Evolutionary conservation across 2,797 vertebrate genomes (phyloP).

Genomic region (Atherinosoma microstoma): DNA sequence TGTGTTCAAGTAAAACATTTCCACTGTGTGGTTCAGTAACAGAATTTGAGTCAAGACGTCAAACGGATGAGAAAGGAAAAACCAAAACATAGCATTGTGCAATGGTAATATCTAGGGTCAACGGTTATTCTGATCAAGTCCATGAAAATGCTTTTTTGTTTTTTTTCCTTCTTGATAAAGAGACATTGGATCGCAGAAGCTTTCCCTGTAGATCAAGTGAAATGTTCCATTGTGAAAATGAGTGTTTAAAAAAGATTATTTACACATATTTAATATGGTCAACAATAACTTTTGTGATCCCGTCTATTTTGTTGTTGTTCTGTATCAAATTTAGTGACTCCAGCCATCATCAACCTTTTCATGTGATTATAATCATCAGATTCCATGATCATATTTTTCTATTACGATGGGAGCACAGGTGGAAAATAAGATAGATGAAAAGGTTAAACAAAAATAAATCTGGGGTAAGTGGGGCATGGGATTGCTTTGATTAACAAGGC

Average conservation of each 20-base stretch:
- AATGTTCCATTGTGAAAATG: neutral
- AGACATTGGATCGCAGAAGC: neutral
- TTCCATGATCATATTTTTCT: conserved; percentile 59
- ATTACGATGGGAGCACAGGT: conserved; percentile 50
- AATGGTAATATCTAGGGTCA: neutral
- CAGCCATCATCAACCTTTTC: conserved; percentile 65
- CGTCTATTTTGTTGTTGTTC: neutral
- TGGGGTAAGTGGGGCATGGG: conserved; percentile 58
- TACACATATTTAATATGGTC: conserved; percentile 3
- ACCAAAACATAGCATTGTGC: neutral
- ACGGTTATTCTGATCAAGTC: neutral
- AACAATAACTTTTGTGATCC: neutral
- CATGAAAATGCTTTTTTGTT: neutral
- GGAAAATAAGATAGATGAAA: conserved; percentile 61
- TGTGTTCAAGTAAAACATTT: neutral
- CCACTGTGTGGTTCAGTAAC: neutral
- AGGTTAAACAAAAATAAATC: conserved; percentile 77
- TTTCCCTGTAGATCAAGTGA: neutral
- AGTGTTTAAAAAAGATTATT: neutral
- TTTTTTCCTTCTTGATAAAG: neutral
- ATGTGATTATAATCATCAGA: conserved; percentile 56
- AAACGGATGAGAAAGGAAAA: neutral
- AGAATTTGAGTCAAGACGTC: neutral
- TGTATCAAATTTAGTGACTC: conserved; percentile 11
- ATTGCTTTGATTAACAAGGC: conserved; percentile 79